phyloP scores from a whole-genome alignment of 2,113 vertebrate genomes.

The Lophius piscatorius region DNA sequence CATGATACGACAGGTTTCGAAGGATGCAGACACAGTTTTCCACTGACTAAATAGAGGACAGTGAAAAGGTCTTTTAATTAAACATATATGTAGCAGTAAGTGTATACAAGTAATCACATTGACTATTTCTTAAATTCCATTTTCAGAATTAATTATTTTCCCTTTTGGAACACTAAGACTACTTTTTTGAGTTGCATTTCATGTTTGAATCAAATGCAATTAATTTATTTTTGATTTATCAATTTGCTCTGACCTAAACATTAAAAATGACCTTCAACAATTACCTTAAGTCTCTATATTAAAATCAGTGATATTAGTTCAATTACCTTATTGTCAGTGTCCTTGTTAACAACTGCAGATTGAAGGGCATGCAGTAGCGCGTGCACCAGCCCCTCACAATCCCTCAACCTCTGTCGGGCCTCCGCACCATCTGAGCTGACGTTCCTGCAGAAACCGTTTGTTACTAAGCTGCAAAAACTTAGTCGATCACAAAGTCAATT shows the following conservation, averaged over 20 bases:
- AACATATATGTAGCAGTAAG: not conserved
- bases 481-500: not conserved
- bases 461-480: constrained; percentile 4
- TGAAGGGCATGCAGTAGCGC: constrained; percentile 93
- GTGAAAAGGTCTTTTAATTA: constrained; percentile 13
- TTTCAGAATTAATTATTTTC: not conserved
- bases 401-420: constrained; percentile 90
- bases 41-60: constrained; percentile 84
- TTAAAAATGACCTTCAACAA: too few relatives aligned
- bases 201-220: too few relatives aligned
- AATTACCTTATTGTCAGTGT: constrained; percentile 94
- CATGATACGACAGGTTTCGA: constrained; percentile 95
- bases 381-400: constrained; percentile 94
- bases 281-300: not conserved
- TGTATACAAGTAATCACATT: not conserved
- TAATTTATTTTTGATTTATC: too few relatives aligned
- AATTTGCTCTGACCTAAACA: too few relatives aligned
- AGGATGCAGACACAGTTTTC: constrained; percentile 98
- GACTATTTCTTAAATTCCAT: not conserved
- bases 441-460: constrained; percentile 81
- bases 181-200: not conserved
- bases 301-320: not conserved
- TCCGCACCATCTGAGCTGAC: constrained; percentile 96
- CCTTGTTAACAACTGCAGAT: constrained; percentile 93
- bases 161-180: not conserved